These are phyloP conservation scores for Nothocercus julius DNA, from an alignment of 2,113 vertebrate species.

Conservation along the genomic window DNA sequence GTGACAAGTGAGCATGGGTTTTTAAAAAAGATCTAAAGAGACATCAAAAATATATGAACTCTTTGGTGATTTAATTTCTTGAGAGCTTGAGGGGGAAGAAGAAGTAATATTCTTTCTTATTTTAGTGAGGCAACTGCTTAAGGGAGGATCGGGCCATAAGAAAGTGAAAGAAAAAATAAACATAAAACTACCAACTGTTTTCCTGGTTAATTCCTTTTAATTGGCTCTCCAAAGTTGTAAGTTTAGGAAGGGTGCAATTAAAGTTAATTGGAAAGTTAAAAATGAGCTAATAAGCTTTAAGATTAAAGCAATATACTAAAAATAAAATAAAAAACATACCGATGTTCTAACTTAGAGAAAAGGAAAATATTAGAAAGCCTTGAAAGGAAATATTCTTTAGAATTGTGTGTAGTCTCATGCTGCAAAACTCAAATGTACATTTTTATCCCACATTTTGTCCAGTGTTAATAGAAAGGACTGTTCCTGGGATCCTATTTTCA, in stretches of 20 bases:
- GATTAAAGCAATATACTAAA: background rate
- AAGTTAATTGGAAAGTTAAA: background rate
- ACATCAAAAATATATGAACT: conserved; percentile 26
- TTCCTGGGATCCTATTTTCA: background rate
- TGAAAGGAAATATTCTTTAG: background rate
- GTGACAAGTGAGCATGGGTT: background rate
- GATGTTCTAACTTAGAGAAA: background rate
- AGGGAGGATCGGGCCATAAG: background rate
- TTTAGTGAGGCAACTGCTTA: background rate
- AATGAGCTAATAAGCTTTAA: background rate
- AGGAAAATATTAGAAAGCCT: background rate
- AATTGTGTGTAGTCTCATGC: background rate
- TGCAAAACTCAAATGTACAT: background rate
- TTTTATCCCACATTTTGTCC: background rate
- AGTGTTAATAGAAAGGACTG: background rate
- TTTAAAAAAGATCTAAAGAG: background rate
- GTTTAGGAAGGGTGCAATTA: background rate
- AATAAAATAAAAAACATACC: background rate
- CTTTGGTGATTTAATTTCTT: conserved; percentile 17
- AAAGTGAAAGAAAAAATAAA: background rate
- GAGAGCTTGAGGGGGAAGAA: background rate
- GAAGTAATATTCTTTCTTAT: background rate
- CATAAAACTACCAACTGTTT: background rate
- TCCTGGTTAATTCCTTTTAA: background rate
- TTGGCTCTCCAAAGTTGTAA: background rate